A percentile compares a stretch with the other conserved stretches of the same genome.
Conservation (phyloP, 2,888 invertebrate genomes). For the Dione juno region DNA sequence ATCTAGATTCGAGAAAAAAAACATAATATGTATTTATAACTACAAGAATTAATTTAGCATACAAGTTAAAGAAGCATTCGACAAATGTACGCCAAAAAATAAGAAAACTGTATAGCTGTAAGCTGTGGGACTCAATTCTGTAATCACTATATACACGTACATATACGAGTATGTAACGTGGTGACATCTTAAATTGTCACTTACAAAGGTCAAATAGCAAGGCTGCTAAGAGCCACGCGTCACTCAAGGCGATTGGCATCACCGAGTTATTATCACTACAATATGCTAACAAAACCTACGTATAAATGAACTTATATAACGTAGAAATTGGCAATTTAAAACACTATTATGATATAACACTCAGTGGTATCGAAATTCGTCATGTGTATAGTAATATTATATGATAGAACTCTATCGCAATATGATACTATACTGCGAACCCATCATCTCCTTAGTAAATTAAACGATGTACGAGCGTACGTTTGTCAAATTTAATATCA, state of each 20-base stretch:
- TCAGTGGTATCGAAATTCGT: not conserved
- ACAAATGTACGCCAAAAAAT: constrained; percentile 54
- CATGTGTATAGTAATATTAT: not conserved
- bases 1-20: constrained; percentile 80
- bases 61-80: constrained; percentile 47
- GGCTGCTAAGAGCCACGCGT: constrained; percentile 41
- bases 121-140: not conserved
- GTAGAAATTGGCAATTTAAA: not conserved
- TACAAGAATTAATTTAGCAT: constrained; percentile 80
- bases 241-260: constrained; percentile 45
- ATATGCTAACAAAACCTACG: constrained; percentile 3
- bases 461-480: constrained; percentile 42
- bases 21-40: constrained; percentile 77
- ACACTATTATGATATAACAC: constrained; percentile 11
- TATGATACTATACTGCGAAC: not conserved
- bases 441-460: not conserved
- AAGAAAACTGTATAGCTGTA: not conserved
- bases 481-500: constrained; percentile 59
- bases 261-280: constrained; percentile 12
- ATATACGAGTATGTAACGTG: constrained; percentile 21
- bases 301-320: constrained; percentile 11
- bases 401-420: not conserved
- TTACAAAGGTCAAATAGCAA: constrained; percentile 45
- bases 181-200: constrained; percentile 35
- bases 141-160: too few relatives aligned